A percentile compares a stretch with the other conserved stretches of the same genome.
These are phyloP conservation scores for Amblyjoppa fuscipennis DNA, from an alignment of 2,888 invertebrate species.

Conservation along the genomic window DNA sequence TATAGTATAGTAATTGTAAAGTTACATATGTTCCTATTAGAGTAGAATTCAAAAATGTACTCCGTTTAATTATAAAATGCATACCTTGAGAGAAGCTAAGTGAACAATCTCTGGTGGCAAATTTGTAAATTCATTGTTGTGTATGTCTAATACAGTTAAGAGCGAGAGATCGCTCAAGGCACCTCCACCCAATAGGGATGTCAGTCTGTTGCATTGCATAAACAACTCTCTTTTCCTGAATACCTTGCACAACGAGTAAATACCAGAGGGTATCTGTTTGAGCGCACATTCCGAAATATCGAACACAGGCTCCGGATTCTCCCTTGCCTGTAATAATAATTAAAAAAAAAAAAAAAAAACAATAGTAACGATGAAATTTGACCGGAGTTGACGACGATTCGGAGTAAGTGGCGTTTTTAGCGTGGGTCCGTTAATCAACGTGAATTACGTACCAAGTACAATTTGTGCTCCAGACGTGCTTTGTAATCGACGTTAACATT, in stretches of 20 bases:
- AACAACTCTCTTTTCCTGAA: constrained; percentile 91
- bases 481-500: constrained; percentile 86
- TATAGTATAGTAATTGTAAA: no score
- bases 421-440: constrained; percentile 61
- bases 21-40: no score
- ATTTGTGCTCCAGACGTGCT: constrained; percentile 87
- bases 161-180: constrained; percentile 90
- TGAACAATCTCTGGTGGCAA: constrained; percentile 89
- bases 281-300: constrained; percentile 93
- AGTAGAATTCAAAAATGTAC: no score
- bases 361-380: constrained; percentile 6
- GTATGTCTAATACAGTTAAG: constrained; percentile 89
- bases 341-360: not conserved
- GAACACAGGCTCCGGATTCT: constrained; percentile 93
- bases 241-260: constrained; percentile 93
- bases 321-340: constrained; percentile 87
- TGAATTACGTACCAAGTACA: constrained; percentile 86
- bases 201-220: constrained; percentile 90
- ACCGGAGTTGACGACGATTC: not conserved
- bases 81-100: constrained; percentile 89
- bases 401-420: not conserved
- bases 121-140: constrained; percentile 88
- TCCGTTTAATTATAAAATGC: constrained; percentile 1
- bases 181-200: constrained; percentile 90
- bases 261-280: constrained; percentile 90